Conservation (phyloP, 2,797 vertebrate species). For the Leptodactylus fallax region DNA sequence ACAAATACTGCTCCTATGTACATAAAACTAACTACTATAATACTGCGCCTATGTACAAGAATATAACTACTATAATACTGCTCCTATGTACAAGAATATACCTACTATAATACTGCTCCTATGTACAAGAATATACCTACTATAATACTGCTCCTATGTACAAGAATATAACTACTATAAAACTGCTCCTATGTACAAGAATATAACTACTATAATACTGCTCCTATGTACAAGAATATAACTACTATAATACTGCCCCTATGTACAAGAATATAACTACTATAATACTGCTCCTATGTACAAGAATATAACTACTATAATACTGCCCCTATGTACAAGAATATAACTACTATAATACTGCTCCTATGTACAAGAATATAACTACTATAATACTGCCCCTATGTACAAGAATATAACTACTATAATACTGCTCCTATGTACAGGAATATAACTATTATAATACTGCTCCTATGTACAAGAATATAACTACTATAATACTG, state of each 20-base stretch:
- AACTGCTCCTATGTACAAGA: background rate
- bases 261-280: conserved; percentile 15
- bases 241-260: background rate
- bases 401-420: background rate
- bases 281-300: background rate
- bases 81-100: background rate
- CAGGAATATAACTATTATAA: background rate
- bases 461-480: background rate
- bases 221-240: conserved; percentile 3
- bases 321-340: background rate
- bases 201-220: conserved; percentile 5
- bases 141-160: conserved; percentile 9
- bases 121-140: conserved; percentile 8
- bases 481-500: conserved; percentile 14
- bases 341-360: background rate
- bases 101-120: conserved; percentile 1
- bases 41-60: background rate
- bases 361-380: background rate
- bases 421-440: background rate
- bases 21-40: background rate
- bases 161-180: conserved; percentile 12
- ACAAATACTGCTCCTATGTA: background rate
- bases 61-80: background rate
- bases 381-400: no score
- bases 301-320: conserved; percentile 8